These are phyloP conservation scores for Rhyacichthys aspro DNA, from an alignment of 2,797 vertebrate species.

Conservation along the genomic window DNA sequence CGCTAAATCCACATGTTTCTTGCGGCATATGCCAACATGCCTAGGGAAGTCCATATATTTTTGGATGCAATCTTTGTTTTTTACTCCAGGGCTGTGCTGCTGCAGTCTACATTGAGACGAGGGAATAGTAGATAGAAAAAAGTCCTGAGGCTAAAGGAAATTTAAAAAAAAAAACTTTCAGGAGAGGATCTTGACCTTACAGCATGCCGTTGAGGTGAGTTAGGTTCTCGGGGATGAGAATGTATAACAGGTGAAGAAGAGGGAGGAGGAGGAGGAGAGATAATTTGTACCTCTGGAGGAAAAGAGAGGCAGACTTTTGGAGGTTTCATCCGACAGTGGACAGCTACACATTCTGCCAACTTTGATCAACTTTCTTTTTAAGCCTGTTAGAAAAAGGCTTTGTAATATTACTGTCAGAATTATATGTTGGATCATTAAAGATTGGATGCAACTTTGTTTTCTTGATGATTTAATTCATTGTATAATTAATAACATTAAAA, in stretches of 20 bases:
- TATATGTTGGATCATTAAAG: not conserved
- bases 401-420: too few relatives aligned
- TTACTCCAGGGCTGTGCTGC: conserved; percentile 48
- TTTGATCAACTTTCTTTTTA: conserved; percentile 25
- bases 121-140: conserved; percentile 50
- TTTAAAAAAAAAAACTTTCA: conserved; percentile 49
- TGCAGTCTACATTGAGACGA: conserved; percentile 36
- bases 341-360: conserved; percentile 23
- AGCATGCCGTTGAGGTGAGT: conserved; percentile 34
- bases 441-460: too few relatives aligned
- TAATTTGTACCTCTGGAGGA: conserved; percentile 45
- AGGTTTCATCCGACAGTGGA: conserved; percentile 25
- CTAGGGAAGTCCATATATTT: conserved; percentile 65
- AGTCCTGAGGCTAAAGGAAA: conserved; percentile 58
- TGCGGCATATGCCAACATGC: conserved; percentile 40
- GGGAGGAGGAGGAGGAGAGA: conserved; percentile 24
- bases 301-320: conserved; percentile 47
- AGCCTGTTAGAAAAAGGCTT: not conserved
- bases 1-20: conserved; percentile 49
- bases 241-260: conserved; percentile 35
- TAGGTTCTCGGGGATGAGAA: conserved; percentile 49
- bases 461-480: too few relatives aligned
- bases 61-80: conserved; percentile 60
- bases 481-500: too few relatives aligned
- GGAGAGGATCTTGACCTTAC: conserved; percentile 62